Evolutionary conservation across 1,140 invertebrate genomes (phyloP), one percentile per base, ranked within the genome.

Genomic region (Archegozetes longisetosus): DNA sequence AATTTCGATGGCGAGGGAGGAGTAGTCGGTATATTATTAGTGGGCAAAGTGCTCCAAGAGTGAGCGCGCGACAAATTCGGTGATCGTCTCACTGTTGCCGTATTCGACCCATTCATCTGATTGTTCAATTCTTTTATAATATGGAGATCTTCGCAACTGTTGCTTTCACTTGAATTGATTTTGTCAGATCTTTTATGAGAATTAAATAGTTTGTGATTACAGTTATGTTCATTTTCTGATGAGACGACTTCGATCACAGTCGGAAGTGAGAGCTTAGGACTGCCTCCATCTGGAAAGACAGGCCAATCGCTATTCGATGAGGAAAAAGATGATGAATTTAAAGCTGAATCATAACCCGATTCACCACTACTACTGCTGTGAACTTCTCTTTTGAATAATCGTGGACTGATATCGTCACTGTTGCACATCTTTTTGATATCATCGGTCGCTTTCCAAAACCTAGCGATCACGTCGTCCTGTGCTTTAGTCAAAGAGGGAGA

Each of bases 401-500:
- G 4, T 28, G 27, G 20, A 26, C 2, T 55, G 2, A 32, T 63
- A 2, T 54, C 12, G 49, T 53, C 55, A 17, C 55, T 58, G 24
- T 61, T 61, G 17, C 49, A 61, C n/a, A 67, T 59, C 46, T 54
- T 61, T 25, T 57, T 56, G 24, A 68, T 58, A 53, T 66, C 68
- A 23, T 63, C 66, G 6, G 67, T 64, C 14, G 65, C 66, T 28
- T 61, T 62, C 64, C 63, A 67, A 55, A 64, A 65, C n/a, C 57
- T 60, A 17, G 58, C 62, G 6, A 66, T 69, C 40, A 65, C 61
- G 46, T 67, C 66, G 22, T 61, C 49, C 49, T 66, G 64, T 17
- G 53, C 55, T 53, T 63, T 53, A 12, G 61, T 60, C 46, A 59
- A 55, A 2, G 61, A 54, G 13, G 55, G 60, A 4, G 74, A 62